Evolutionary conservation across 1,140 invertebrate genomes (phyloP).

Genomic region (Callitettix versicolor): DNA sequence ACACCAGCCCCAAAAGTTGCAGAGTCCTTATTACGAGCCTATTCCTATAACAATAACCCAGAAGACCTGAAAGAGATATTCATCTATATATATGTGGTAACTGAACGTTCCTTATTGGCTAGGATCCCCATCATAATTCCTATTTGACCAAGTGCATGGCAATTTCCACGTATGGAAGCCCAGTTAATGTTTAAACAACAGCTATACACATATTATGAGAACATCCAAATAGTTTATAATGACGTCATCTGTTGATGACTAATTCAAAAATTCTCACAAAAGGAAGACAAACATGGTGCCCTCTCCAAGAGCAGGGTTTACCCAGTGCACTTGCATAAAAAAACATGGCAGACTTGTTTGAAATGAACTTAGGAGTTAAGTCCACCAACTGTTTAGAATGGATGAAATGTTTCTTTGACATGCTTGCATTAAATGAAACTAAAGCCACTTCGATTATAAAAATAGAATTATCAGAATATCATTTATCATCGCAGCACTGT

Average conservation of each 20-base stretch:
- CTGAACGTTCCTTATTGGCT: neutral
- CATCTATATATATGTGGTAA: neutral
- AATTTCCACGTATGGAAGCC: neutral
- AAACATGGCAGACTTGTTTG: neutral
- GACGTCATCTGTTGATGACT: neutral
- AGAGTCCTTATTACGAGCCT: neutral
- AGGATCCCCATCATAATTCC: neutral
- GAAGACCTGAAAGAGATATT: neutral
- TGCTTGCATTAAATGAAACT: too few species aligned
- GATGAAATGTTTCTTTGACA: neutral
- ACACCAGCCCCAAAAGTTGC: neutral
- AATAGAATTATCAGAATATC: too few species aligned
- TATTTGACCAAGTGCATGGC: neutral
- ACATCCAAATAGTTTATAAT: neutral
- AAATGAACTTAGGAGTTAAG: neutral
- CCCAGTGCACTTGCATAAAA: neutral
- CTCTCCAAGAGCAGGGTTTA: neutral
- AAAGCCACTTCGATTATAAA: too few species aligned
- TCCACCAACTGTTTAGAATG: neutral
- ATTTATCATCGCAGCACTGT: too few species aligned
- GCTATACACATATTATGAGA: neutral
- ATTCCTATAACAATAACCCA: neutral
- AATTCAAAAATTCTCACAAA: neutral
- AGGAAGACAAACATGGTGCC: neutral
- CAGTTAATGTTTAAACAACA: neutral